A percentile compares a stretch with the other conserved stretches of the same genome.
phyloP scores from a whole-genome alignment of 1,140 invertebrate genomes.

The Eumaeus atala region DNA sequence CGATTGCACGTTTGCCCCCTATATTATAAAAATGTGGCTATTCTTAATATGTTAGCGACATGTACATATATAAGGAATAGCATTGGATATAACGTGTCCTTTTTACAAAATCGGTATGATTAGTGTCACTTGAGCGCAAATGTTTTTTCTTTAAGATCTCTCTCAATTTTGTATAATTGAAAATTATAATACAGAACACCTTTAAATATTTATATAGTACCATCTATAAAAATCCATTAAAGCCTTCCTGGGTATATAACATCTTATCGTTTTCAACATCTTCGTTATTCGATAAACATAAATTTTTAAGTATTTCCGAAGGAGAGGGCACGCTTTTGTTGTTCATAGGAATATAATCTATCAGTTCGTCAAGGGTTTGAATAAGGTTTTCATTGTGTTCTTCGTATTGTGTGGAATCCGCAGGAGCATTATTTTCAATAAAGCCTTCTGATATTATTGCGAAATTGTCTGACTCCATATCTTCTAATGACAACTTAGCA shows the following conservation, averaged over 20 bases:
- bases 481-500: constrained; percentile 61
- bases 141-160: no score
- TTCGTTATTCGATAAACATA: constrained; percentile 60
- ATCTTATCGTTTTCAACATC: constrained; percentile 16
- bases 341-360: constrained; percentile 42
- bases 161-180: no score
- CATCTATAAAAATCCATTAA: constrained; percentile 32
- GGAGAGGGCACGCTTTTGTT: constrained; percentile 68
- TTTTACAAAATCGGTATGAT: no score
- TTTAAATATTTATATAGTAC: background rate
- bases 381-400: constrained; percentile 21
- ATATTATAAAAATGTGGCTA: no score
- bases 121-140: no score
- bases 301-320: constrained; percentile 71
- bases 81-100: no score
- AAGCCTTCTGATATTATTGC: constrained; percentile 47
- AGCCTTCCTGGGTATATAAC: constrained; percentile 29
- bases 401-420: constrained; percentile 5
- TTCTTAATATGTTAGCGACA: no score
- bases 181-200: no score
- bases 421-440: constrained; percentile 19
- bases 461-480: constrained; percentile 64
- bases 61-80: no score
- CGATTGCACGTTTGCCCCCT: no score
- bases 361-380: constrained; percentile 43